Conservation (phyloP, 2,888 invertebrate species). For the Idaea biselata region DNA sequence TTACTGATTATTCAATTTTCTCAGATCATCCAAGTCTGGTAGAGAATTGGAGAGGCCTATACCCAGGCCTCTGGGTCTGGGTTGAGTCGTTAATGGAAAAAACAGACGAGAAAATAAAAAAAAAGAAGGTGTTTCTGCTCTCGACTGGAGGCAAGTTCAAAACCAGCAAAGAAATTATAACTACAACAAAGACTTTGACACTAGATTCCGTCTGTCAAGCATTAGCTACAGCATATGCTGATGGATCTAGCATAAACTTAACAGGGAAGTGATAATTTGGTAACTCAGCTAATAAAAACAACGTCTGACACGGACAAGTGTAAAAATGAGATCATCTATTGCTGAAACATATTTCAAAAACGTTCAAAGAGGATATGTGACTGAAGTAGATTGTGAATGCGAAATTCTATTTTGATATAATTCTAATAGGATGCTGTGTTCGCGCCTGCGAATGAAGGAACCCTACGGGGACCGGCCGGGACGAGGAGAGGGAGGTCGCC, state of each 20-base stretch:
- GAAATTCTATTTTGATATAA: too few species aligned
- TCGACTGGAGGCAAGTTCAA: slow-evolving; percentile 14
- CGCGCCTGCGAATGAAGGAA: too few species aligned
- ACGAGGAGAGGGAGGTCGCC: too few species aligned
- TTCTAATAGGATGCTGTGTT: too few species aligned
- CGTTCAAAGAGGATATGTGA: too few species aligned
- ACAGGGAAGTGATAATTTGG: neutral
- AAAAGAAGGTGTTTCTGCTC: slow-evolving; percentile 10
- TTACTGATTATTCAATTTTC: slow-evolving; percentile 15
- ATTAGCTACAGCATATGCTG: slow-evolving; percentile 16
- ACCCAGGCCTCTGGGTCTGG: too few species aligned
- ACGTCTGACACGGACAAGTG: slow-evolving; percentile 7
- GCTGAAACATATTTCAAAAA: slow-evolving; percentile 18
- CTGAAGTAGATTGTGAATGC: too few species aligned
- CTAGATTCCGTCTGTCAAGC: slow-evolving; percentile 12
- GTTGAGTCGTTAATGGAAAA: neutral
- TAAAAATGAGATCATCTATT: slow-evolving; percentile 15
- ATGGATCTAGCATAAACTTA: slow-evolving; percentile 16
- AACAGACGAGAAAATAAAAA: too few species aligned
- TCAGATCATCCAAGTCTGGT: slow-evolving; percentile 15
- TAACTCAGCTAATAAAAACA: too few species aligned
- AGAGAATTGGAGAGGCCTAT: slow-evolving; percentile 12
- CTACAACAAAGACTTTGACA: neutral
- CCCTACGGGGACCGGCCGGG: too few species aligned
- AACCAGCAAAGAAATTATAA: slow-evolving; percentile 1